Evolutionary conservation across 1,140 invertebrate genomes (phyloP).

Genomic region (Megalopta genalis): DNA sequence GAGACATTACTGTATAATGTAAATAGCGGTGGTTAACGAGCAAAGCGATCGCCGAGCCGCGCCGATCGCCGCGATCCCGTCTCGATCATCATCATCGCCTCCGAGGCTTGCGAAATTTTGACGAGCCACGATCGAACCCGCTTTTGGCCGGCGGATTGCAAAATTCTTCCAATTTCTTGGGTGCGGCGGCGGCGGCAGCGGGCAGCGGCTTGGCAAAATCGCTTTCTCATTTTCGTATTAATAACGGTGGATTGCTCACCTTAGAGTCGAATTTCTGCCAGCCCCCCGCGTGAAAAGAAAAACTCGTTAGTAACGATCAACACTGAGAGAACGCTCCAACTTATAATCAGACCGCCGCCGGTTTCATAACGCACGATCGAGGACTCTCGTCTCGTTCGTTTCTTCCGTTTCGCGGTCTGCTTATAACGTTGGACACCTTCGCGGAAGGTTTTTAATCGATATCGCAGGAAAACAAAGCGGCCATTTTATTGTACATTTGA

Average conservation of each 20-base stretch:
- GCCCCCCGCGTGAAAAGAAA: slow-evolving; percentile 66
- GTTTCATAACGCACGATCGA: background rate
- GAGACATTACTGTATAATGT: too few species aligned
- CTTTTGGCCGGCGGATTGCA: slow-evolving; percentile 26
- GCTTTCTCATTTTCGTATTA: slow-evolving; percentile 41
- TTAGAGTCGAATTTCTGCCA: slow-evolving; percentile 78
- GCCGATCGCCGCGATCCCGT: background rate
- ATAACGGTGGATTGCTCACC: slow-evolving; percentile 69
- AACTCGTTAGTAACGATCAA: slow-evolving; percentile 22
- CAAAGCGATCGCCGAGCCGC: too few species aligned
- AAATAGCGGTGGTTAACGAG: too few species aligned
- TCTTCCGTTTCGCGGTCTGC: too few species aligned
- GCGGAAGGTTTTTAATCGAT: too few species aligned
- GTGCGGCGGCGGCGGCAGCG: slow-evolving; percentile 4
- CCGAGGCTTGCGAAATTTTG: slow-evolving; percentile 34
- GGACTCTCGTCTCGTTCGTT: too few species aligned
- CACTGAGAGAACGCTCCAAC: background rate
- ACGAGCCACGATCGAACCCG: slow-evolving; percentile 33
- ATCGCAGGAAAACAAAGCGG: too few species aligned
- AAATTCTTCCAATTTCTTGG: slow-evolving; percentile 23
- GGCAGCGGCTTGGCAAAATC: slow-evolving; percentile 47
- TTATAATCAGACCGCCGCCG: background rate
- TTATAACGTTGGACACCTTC: too few species aligned
- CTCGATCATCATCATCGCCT: slow-evolving; percentile 4
- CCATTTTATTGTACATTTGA: too few species aligned